Evolutionary conservation across 2,113 vertebrate genomes (phyloP), one percentile per base, ranked within the genome.

Genomic region (Geococcyx californianus): DNA sequence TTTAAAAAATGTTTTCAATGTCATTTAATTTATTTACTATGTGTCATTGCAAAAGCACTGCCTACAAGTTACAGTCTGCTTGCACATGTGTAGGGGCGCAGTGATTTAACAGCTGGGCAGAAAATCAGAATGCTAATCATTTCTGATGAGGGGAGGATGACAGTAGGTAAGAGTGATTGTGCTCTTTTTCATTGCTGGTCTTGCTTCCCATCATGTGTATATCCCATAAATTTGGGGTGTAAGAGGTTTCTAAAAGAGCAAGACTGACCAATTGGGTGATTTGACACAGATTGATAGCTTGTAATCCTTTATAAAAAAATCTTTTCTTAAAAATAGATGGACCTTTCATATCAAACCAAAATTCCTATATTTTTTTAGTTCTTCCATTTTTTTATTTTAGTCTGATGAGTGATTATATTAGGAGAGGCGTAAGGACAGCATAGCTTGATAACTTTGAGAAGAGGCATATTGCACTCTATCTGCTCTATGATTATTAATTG

Each of bases 81-180:
- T 59, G 31, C 0, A 0, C 0, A 0, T 52, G 40, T 45, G 12
- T 42, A 31, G 49, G 38, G 42, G 28, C 7, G 23, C 9, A 42
- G 3, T 47, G 26, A 45, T 87, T 89, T 76, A 87, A 73, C 17
- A 75, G 33, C 33, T 78, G 44, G 38, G 51, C 49, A 58, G 31
- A 74, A 86, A 67, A 56, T 67, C 68, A 78, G 59, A 55, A 52
- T 55, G 15, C 38, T 38, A 69, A 28, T 45, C 12, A 72, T 84
- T 94, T 90, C 79, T 94, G 20, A 52, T 72, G 47, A 49, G 42
- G 34, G 23, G 8, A 78, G 21, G 11, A 80, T 86, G 38, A 64
- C 33, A 70, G 56, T 47, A 84, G 28, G 44, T 60, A 59, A 44
- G 64, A 75, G 36, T 36, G 58, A 29, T 23, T 76, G 47, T 70